Conservation (phyloP, 2,797 vertebrate species). For the Semotilus atromaculatus region DNA sequence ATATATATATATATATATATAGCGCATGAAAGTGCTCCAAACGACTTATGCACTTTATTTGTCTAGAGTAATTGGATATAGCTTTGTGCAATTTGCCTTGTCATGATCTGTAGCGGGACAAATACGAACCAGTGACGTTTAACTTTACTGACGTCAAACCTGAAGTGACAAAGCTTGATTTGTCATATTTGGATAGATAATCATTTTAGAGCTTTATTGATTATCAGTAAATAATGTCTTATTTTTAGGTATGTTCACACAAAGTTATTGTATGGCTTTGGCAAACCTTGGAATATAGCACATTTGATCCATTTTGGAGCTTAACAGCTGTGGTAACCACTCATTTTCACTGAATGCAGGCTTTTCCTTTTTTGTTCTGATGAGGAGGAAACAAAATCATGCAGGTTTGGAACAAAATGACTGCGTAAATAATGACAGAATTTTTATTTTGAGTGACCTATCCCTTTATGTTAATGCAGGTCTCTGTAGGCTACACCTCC, state of each 20-base stretch:
- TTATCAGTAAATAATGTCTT: not conserved
- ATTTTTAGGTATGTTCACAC: not conserved
- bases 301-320: not conserved
- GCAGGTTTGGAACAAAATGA: not conserved
- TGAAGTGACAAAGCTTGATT: not conserved
- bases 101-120: not conserved
- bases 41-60: not conserved
- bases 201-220: not conserved
- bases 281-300: not conserved
- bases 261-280: not conserved
- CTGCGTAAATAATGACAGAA: not conserved
- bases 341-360: not conserved
- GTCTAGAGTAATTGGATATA: not conserved
- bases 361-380: not conserved
- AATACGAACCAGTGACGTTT: not conserved
- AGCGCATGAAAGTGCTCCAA: not conserved
- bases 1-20: no score
- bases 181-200: not conserved
- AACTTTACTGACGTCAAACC: not conserved
- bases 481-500: not conserved
- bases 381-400: not conserved
- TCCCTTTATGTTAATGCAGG: not conserved
- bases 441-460: not conserved
- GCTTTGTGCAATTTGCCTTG: not conserved
- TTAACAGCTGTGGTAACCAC: not conserved